Conservation (phyloP, 2,888 invertebrate genomes). For the Dynastes hyllus region DNA sequence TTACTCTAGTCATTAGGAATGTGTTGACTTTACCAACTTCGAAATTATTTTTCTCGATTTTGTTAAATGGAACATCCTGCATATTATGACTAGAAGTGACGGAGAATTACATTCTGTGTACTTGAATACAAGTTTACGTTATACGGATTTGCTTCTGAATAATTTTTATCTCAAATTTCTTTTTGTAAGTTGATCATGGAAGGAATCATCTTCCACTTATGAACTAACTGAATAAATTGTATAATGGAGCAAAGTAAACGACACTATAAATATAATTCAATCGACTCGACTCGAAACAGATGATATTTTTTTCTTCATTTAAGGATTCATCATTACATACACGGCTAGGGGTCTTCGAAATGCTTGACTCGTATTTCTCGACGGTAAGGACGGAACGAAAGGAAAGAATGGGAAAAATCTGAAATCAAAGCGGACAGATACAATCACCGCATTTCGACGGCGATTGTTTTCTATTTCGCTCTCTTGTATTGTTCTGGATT, state of each 20-base stretch:
- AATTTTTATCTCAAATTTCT: too few relatives aligned
- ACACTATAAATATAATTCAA: background rate
- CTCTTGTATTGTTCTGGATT: conserved; percentile 28
- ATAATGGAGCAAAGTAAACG: background rate
- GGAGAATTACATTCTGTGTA: too few relatives aligned
- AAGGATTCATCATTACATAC: conserved; percentile 9
- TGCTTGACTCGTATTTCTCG: conserved; percentile 22
- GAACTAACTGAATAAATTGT: too few relatives aligned
- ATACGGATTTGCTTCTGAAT: too few relatives aligned
- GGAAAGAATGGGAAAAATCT: conserved; percentile 26
- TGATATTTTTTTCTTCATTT: background rate
- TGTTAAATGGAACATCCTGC: too few relatives aligned
- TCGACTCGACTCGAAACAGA: background rate
- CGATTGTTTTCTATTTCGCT: conserved; percentile 38
- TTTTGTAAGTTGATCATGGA: too few relatives aligned
- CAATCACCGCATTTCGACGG: conserved; percentile 36
- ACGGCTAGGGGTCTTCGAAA: conserved; percentile 9
- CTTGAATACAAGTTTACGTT: too few relatives aligned
- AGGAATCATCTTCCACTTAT: too few relatives aligned
- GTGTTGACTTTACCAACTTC: too few relatives aligned
- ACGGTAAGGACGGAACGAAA: conserved; percentile 8
- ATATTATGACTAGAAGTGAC: too few relatives aligned
- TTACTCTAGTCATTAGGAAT: too few relatives aligned
- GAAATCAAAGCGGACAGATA: conserved; percentile 41
- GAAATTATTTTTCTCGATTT: too few relatives aligned